These are phyloP conservation scores for Drosophila eugracilis DNA, from an alignment of 1,140 invertebrate species.

Conservation along the genomic window DNA sequence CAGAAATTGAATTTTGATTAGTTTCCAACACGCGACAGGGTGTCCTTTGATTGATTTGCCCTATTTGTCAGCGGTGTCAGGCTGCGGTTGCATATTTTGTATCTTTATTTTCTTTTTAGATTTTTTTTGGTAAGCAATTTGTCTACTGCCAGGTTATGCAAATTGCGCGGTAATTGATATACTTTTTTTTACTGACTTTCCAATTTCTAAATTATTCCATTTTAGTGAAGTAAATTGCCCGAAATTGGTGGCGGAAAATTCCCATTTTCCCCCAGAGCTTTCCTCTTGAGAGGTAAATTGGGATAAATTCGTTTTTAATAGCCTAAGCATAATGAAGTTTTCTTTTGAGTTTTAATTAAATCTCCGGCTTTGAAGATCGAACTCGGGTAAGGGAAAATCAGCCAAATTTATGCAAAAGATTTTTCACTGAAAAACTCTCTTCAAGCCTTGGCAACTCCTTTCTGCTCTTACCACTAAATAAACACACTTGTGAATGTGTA, in stretches of 20 bases:
- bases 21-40: conserved; percentile 53
- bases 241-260: conserved; percentile 24
- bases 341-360: conserved; percentile 22
- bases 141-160: conserved; percentile 42
- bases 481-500: conserved; percentile 21
- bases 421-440: neutral
- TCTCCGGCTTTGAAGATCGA: conserved; percentile 4
- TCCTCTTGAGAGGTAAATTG: conserved; percentile 32
- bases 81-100: conserved; percentile 33
- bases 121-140: conserved; percentile 33
- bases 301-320: conserved; percentile 44
- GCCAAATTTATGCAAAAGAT: neutral
- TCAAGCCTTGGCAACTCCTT: neutral
- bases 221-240: conserved; percentile 34
- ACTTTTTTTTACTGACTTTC: conserved; percentile 13
- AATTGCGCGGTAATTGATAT: conserved; percentile 57
- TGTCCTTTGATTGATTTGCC: conserved; percentile 73
- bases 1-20: conserved; percentile 78
- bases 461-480: neutral
- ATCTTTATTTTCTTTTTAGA: conserved; percentile 1
- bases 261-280: conserved; percentile 3
- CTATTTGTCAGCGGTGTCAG: conserved; percentile 70
- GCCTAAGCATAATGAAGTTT: conserved; percentile 29
- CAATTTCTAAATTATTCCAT: conserved; percentile 40
- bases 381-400: neutral